Conservation (phyloP, 2,113 vertebrate genomes). For the Pelodiscus sinensis region DNA sequence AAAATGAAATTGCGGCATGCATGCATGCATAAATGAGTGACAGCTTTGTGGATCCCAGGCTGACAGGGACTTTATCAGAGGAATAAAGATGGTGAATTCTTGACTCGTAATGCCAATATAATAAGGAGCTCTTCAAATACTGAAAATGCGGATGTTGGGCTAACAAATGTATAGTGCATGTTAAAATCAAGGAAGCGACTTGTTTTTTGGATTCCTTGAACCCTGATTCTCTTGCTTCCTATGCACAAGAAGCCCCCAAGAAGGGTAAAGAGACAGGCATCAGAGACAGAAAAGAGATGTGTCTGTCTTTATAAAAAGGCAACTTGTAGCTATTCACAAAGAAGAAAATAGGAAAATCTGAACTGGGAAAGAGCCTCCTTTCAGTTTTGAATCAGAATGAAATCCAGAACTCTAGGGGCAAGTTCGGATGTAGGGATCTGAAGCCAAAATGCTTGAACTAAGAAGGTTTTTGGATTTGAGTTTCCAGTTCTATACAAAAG, state of each 20-base stretch:
- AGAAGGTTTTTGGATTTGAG: background rate
- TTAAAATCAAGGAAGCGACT: background rate
- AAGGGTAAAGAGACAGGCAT: background rate
- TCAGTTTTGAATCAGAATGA: background rate
- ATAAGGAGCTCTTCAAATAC: slow-evolving; percentile 14
- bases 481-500: background rate
- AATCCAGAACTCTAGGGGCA: background rate
- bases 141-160: background rate
- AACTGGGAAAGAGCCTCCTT: background rate
- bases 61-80: background rate
- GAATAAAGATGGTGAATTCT: slow-evolving; percentile 14
- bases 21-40: background rate
- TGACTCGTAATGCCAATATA: background rate
- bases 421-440: background rate
- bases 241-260: background rate
- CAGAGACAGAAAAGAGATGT: background rate
- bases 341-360: background rate
- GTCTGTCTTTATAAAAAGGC: background rate
- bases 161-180: background rate
- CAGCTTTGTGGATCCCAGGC: background rate
- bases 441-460: background rate
- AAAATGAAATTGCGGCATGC: background rate
- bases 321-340: background rate
- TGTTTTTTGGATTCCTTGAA: background rate
- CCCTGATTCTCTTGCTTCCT: background rate